Percentiles rank a stretch among this genome's conserved stretches.
phyloP scores from a whole-genome alignment of 2,888 invertebrate species.

The Meta bourneti region DNA sequence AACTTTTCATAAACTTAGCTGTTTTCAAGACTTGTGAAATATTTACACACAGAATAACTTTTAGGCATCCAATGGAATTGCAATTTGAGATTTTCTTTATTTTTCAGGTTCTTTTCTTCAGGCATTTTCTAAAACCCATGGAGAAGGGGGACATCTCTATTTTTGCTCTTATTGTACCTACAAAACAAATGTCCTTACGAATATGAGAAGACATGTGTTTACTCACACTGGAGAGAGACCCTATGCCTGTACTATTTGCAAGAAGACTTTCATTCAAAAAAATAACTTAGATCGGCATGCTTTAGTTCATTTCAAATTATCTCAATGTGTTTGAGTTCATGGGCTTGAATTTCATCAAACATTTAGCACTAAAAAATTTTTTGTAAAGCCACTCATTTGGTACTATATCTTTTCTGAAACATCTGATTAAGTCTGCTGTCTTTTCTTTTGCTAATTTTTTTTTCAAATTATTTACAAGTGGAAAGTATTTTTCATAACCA shows the following conservation, averaged over 20 bases:
- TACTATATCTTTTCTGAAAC: no score
- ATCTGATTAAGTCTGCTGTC: no score
- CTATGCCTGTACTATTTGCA: constrained; percentile 3
- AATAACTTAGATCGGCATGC: background rate
- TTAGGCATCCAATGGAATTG: background rate
- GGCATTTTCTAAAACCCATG: background rate
- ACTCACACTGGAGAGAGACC: background rate
- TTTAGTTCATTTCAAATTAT: background rate
- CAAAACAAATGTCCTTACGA: background rate
- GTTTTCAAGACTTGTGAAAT: background rate
- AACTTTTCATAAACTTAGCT: background rate
- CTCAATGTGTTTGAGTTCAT: background rate
- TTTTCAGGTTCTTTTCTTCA: background rate
- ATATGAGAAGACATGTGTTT: background rate
- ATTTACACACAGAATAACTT: background rate
- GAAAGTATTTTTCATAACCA: no score
- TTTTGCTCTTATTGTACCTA: background rate
- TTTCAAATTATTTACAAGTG: no score
- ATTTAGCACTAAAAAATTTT: no score
- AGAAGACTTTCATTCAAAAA: background rate
- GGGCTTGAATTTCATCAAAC: no score
- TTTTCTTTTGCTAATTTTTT: no score
- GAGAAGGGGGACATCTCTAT: background rate
- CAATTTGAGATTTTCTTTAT: background rate
- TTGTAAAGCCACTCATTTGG: no score